Base-by-base conservation (phyloP, 2,797 vertebrate genomes). In the Bryconaethiops microstoma region DNA sequence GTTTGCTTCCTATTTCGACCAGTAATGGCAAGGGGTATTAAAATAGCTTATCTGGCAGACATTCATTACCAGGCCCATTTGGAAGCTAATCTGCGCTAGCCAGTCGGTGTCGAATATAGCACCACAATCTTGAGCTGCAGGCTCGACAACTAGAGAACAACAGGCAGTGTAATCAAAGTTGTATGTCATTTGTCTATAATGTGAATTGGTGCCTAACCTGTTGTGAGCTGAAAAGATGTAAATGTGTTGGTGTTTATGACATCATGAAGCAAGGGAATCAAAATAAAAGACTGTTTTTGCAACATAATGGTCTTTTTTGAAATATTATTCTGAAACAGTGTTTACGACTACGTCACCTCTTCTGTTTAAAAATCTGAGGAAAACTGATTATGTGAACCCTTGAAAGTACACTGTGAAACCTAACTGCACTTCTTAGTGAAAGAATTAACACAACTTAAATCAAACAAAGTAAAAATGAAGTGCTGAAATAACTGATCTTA, bases 1-100 rank as follows among this genome's bases (percentile, higher is more conserved):
- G 86, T 84, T 88, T 88, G 71, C 82, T 93, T 92, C 92, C 92
- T 94, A 91, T 93, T 93, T 91, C 90, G 77, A 65, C 21, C 48
- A 52, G 69, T 82, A 60, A 80, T 73, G 82, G 57, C 25, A 62
- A 64, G 67, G 72, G 29, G 19, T 19, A 25, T 84, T 75, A 81
- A 83, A 74, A 76, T 59, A 79, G 55, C 16, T 57, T 23, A 39
- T 76, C 63, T 72, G 74, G 17, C 77, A 82, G 63, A 68, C 54
- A 78, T 60, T 64, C 48, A 85, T 74, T 78, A 59, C 52, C 52
- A 13, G 40, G 48, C 81, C 74, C 67, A 65, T 76, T 77, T 76
- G 83, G 74, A 76, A 82, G 80, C 52, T 29, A 52, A 21, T 74
- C 39, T 65, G 78, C 39, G 45, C n/a, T 45, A 77, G 35, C n/a